These are phyloP conservation scores for Drosophila pseudotalamancana DNA, from an alignment of 2,888 invertebrate species.

Conservation along the genomic window DNA sequence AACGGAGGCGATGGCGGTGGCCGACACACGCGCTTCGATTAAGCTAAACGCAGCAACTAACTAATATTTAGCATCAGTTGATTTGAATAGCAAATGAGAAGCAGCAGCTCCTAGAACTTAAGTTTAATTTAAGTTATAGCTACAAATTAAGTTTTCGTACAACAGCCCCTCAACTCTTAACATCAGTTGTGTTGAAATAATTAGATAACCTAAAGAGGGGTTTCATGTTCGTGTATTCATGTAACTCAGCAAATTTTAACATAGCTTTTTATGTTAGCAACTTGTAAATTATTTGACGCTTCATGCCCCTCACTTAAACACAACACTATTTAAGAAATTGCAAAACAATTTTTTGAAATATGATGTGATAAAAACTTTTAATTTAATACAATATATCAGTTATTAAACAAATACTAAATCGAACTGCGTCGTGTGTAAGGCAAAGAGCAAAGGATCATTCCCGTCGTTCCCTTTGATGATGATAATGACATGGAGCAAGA, in stretches of 20 bases:
- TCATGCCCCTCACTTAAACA: constrained; percentile 14
- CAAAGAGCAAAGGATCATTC: constrained; percentile 66
- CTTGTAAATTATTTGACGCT: constrained; percentile 73
- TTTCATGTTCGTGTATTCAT: constrained; percentile 21
- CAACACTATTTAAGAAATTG: constrained; percentile 61
- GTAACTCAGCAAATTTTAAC: constrained; percentile 46
- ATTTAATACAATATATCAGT: constrained; percentile 75
- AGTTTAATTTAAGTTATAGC: constrained; percentile 66
- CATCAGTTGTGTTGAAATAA: constrained; percentile 15
- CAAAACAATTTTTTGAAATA: constrained; percentile 59
- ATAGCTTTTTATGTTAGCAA: constrained; percentile 71
- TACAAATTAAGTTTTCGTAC: constrained; percentile 75
- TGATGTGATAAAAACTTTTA: constrained; percentile 69
- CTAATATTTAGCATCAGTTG: constrained; percentile 61
- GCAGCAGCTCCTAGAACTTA: constrained; percentile 57
- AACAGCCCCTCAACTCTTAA: constrained; percentile 42
- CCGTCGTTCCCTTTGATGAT: constrained; percentile 55
- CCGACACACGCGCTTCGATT: constrained; percentile 82
- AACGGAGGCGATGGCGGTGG: constrained; percentile 54
- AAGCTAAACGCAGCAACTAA: constrained; percentile 48
- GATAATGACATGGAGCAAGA: constrained; percentile 55
- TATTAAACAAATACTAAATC: constrained; percentile 31
- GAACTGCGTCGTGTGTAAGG: constrained; percentile 54
- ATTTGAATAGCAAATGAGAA: constrained; percentile 74
- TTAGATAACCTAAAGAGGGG: constrained; percentile 31